phyloP scores from a whole-genome alignment of 2,113 vertebrate species.

The Pituophis catenifer region DNA sequence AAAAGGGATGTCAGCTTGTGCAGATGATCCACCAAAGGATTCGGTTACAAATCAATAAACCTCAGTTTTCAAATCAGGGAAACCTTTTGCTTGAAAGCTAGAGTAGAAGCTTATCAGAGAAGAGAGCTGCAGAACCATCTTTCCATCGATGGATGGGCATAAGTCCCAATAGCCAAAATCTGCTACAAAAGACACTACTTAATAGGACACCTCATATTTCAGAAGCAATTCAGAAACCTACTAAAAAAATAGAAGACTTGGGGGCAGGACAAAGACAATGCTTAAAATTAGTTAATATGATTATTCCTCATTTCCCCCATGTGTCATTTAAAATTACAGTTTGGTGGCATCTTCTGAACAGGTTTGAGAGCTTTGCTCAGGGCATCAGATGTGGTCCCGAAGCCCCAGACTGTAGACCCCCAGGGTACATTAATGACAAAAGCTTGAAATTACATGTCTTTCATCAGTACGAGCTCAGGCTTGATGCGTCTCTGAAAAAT shows the following conservation, averaged over 20 bases:
- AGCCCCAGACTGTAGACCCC: neutral
- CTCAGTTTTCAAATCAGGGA: neutral
- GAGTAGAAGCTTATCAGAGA: no score
- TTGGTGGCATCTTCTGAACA: neutral
- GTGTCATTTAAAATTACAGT: neutral
- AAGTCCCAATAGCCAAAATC: neutral
- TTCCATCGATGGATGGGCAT: neutral
- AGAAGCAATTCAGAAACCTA: neutral
- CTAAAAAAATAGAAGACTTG: neutral
- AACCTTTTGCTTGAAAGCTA: no score
- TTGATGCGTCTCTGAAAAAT: neutral
- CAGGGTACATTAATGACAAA: neutral
- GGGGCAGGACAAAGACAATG: neutral
- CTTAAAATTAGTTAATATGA: neutral
- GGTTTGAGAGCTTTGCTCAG: neutral
- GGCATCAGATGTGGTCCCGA: neutral
- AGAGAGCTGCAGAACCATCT: no score
- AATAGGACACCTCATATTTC: neutral
- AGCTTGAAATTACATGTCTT: neutral
- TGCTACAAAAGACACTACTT: neutral
- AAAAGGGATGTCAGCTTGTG: neutral
- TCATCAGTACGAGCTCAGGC: neutral
- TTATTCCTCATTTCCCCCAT: neutral
- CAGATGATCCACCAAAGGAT: neutral
- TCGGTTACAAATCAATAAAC: neutral